phyloP scores from a whole-genome alignment of 2,113 vertebrate species.

The Saguinus midas region DNA sequence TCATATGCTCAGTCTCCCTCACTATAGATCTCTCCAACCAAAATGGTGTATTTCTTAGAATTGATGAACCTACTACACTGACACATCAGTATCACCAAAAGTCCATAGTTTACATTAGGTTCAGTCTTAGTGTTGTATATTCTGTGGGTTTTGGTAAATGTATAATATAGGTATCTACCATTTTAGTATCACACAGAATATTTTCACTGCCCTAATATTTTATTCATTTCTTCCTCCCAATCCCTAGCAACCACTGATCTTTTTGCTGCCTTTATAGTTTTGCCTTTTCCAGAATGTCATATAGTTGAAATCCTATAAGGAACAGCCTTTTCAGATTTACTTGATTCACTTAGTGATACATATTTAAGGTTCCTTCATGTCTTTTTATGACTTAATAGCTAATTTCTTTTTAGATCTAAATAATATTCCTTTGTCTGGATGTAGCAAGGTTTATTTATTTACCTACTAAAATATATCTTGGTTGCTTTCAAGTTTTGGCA shows the following conservation, averaged over 20 bases:
- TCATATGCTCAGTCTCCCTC: not conserved
- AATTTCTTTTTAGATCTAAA: not conserved
- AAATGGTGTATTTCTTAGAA: not conserved
- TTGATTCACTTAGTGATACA: not conserved
- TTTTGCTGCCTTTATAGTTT: not conserved
- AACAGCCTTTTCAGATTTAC: not conserved
- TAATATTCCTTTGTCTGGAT: not conserved
- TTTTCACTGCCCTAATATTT: not conserved
- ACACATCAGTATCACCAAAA: not conserved
- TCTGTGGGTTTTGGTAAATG: not conserved
- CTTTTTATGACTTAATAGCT: not conserved
- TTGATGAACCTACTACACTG: not conserved
- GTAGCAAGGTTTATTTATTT: not conserved
- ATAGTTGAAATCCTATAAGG: not conserved
- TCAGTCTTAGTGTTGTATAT: not conserved
- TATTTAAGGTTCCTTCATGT: not conserved
- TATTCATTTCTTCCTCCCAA: not conserved
- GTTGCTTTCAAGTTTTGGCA: not conserved
- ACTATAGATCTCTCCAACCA: not conserved
- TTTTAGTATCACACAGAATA: not conserved
- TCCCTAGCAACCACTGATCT: not conserved
- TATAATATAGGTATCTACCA: not conserved
- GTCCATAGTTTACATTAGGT: not conserved
- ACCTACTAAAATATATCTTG: not conserved
- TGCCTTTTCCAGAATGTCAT: not conserved